phyloP scores from a whole-genome alignment of 2,797 vertebrate genomes.

The Argyrosomus regius region DNA sequence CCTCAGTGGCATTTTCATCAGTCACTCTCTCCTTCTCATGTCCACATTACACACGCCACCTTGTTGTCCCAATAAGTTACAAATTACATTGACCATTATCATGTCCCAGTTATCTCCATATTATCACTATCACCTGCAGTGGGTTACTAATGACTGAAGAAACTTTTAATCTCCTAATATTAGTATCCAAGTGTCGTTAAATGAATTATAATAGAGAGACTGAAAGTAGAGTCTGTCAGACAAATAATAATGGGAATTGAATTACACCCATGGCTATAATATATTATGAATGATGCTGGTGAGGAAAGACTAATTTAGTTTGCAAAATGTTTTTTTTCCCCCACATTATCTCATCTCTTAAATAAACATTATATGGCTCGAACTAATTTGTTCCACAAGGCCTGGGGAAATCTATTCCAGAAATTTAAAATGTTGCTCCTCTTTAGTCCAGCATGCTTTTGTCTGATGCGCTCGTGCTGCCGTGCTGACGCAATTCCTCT shows the following conservation, averaged over 20 bases:
- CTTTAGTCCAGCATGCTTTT: slow-evolving; percentile 49
- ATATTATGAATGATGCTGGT: slow-evolving; percentile 66
- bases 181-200: slow-evolving; percentile 20
- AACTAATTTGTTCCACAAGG: slow-evolving; percentile 59
- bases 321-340: slow-evolving; percentile 37
- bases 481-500: slow-evolving; percentile 37
- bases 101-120: slow-evolving; percentile 22
- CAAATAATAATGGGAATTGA: slow-evolving; percentile 54
- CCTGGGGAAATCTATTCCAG: slow-evolving; percentile 51
- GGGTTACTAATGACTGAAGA: slow-evolving; percentile 27
- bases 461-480: slow-evolving; percentile 45
- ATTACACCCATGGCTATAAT: slow-evolving; percentile 69
- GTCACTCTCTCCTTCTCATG: slow-evolving; percentile 54
- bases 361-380: slow-evolving; percentile 54
- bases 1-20: slow-evolving; percentile 35
- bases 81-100: slow-evolving; percentile 19
- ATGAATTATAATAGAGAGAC: slow-evolving; percentile 31
- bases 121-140: slow-evolving; percentile 24
- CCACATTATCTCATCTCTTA: slow-evolving; percentile 54
- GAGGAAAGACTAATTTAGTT: slow-evolving; percentile 53
- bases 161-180: slow-evolving; percentile 6
- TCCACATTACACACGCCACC: slow-evolving; percentile 23
- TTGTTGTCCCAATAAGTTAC: slow-evolving; percentile 23
- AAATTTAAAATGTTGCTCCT: slow-evolving; percentile 37
- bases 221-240: slow-evolving; percentile 28